Evolutionary conservation across 2,113 vertebrate genomes (phyloP).

Genomic region (Leucosticte australis): DNA sequence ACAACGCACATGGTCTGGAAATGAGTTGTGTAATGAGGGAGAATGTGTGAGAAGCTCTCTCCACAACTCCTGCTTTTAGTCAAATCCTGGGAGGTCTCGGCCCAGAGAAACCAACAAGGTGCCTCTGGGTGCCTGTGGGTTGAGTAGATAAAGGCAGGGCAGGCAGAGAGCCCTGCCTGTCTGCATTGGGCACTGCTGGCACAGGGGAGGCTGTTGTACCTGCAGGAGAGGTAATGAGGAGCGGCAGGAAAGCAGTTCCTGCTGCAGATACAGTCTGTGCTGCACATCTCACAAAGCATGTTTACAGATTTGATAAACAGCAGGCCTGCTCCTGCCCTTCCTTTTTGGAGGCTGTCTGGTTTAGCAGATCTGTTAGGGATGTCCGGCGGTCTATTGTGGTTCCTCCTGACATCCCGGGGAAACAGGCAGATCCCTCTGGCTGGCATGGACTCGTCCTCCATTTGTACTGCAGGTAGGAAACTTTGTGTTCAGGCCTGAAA

Average conservation of each 20-base stretch:
- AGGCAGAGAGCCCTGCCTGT: not conserved
- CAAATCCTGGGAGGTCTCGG: not conserved
- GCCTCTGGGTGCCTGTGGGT: not conserved
- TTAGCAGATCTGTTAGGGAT: not conserved
- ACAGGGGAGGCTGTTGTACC: not conserved
- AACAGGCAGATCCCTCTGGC: not conserved
- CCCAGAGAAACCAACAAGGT: not conserved
- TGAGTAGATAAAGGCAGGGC: not conserved
- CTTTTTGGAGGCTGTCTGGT: not conserved
- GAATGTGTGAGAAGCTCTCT: conserved; percentile 15
- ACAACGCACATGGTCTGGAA: not conserved
- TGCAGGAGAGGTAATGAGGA: not conserved
- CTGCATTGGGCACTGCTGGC: not conserved
- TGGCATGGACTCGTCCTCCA: not conserved
- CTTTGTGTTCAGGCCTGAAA: not conserved
- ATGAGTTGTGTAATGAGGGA: conserved; percentile 5
- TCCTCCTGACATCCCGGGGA: not conserved
- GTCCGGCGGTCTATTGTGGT: not conserved
- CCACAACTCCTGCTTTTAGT: not conserved
- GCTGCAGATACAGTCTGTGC: not conserved
- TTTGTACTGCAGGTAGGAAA: conserved; percentile 20
- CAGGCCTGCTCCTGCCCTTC: not conserved
- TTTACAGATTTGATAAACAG: conserved; percentile 7
- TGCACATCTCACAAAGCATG: not conserved
- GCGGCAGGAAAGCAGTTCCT: not conserved